Percentiles rank a stretch among this genome's conserved stretches.
These are phyloP conservation scores for Euwallacea similis DNA, from an alignment of 1,140 invertebrate species.

Conservation along the genomic window DNA sequence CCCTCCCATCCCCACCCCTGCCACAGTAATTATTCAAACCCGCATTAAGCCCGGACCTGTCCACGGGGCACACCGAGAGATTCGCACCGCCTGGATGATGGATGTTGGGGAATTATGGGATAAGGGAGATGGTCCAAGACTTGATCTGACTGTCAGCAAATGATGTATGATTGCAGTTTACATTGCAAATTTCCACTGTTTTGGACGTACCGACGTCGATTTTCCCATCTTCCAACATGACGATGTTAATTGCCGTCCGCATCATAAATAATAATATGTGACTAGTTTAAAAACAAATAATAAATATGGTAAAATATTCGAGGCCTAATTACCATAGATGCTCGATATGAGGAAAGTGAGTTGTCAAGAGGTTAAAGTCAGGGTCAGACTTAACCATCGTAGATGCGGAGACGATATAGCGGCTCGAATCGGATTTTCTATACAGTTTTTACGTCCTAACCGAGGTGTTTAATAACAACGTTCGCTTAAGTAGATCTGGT, in stretches of 20 bases:
- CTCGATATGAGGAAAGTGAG: neutral
- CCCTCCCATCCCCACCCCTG: too few species aligned
- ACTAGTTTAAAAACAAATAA: conserved; percentile 1
- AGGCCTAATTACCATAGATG: conserved; percentile 1
- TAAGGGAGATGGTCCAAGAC: conserved; percentile 50
- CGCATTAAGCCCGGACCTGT: conserved; percentile 2
- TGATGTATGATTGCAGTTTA: conserved; percentile 51
- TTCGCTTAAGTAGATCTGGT: neutral
- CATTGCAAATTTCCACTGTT: conserved; percentile 48
- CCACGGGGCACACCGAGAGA: conserved; percentile 9
- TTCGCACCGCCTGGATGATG: conserved; percentile 44
- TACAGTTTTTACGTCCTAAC: neutral
- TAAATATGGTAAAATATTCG: conserved; percentile 3
- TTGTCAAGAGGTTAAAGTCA: neutral
- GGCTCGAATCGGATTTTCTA: neutral
- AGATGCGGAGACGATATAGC: neutral
- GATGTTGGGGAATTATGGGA: conserved; percentile 51
- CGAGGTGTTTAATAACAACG: neutral
- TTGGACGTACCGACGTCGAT: neutral
- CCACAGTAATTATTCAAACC: too few species aligned
- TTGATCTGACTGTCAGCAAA: conserved; percentile 51
- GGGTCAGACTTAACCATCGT: neutral
- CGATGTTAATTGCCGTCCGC: conserved; percentile 16
- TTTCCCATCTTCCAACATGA: conserved; percentile 6
- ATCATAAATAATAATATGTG: neutral